phyloP scores from a whole-genome alignment of 2,113 vertebrate genomes.

The Melospiza georgiana region DNA sequence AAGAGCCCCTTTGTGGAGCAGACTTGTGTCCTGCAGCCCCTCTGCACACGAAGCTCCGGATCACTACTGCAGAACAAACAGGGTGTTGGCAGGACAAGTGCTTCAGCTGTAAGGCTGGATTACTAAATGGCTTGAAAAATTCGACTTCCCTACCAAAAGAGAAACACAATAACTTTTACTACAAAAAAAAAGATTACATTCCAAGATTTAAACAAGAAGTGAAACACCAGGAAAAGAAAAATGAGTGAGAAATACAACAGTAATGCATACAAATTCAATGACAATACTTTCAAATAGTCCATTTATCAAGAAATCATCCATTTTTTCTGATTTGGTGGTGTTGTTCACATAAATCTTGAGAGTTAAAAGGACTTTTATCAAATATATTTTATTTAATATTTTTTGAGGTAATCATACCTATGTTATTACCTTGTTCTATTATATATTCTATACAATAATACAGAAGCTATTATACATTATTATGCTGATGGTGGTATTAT shows the following conservation, averaged over 20 bases:
- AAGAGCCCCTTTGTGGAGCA: not conserved
- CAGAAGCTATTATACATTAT: not conserved
- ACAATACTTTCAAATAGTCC: not conserved
- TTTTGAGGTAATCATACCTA: not conserved
- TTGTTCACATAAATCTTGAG: not conserved
- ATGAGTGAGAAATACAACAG: not conserved
- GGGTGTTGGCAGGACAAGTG: not conserved
- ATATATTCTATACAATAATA: not conserved
- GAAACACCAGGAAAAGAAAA: not conserved
- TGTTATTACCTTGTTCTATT: not conserved
- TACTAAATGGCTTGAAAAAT: not conserved
- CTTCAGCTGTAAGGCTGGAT: not conserved
- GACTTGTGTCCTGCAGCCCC: not conserved
- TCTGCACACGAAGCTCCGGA: not conserved
- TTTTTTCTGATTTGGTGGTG: not conserved
- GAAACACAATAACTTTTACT: not conserved
- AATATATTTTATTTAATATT: not conserved
- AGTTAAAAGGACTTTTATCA: not conserved
- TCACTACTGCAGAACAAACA: not conserved
- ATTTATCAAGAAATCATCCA: not conserved
- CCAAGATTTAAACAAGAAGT: not conserved
- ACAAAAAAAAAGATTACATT: not conserved
- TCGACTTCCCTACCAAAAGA: not conserved
- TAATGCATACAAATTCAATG: not conserved
- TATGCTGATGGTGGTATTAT: not conserved